These are phyloP conservation scores for Leptinotarsa lineolata DNA, from an alignment of 1,140 invertebrate genomes.

Conservation along the genomic window DNA sequence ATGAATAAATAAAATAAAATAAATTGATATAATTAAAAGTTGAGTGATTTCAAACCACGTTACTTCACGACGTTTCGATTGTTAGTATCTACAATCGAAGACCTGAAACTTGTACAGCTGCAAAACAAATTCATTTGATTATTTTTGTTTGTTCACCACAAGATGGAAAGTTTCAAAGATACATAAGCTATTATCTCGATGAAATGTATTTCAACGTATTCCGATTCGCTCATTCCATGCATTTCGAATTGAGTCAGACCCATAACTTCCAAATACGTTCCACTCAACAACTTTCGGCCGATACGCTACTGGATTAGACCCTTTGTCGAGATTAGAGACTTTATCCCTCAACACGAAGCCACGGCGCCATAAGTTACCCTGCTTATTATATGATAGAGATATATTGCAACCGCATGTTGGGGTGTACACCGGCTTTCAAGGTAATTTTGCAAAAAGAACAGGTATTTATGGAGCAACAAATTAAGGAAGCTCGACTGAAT, in stretches of 20 bases:
- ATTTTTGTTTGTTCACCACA: too few relatives aligned
- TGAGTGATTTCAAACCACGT: too few relatives aligned
- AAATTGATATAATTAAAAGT: too few relatives aligned
- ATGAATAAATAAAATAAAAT: too few relatives aligned
- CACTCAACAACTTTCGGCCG: slow-evolving; percentile 7
- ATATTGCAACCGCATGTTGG: slow-evolving; percentile 42
- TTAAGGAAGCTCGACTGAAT: slow-evolving; percentile 22
- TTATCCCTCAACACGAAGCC: slow-evolving; percentile 39
- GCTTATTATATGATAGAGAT: slow-evolving; percentile 47
- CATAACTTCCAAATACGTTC: neutral
- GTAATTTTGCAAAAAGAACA: slow-evolving; percentile 27
- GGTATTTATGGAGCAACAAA: slow-evolving; percentile 20
- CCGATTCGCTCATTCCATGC: too few relatives aligned
- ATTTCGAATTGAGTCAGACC: neutral
- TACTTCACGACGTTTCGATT: too few relatives aligned
- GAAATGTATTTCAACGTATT: too few relatives aligned
- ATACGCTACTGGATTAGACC: slow-evolving; percentile 31
- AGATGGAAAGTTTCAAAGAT: too few relatives aligned
- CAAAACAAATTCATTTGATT: too few relatives aligned
- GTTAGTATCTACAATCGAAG: too few relatives aligned
- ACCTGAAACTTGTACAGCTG: too few relatives aligned
- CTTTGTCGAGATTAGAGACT: slow-evolving; percentile 39
- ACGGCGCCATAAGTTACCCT: slow-evolving; percentile 44
- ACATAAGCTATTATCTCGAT: too few relatives aligned
- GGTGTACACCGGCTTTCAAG: slow-evolving; percentile 29